phyloP scores from a whole-genome alignment of 2,113 vertebrate genomes.

The Pangasianodon hypophthalmus region DNA sequence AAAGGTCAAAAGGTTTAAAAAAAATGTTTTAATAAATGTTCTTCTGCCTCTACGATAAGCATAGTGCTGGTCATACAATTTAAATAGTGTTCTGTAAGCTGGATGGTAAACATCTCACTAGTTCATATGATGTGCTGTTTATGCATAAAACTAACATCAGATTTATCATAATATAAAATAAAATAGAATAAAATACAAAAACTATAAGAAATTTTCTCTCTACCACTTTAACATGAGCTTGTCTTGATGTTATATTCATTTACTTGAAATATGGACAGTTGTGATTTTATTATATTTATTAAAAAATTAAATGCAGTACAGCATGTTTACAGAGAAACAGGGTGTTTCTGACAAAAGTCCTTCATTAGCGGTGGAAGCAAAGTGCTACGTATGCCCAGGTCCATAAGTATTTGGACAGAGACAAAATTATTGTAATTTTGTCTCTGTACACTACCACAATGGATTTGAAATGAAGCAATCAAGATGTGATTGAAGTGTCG shows the following conservation, averaged over 20 bases:
- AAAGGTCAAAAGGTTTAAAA: background rate
- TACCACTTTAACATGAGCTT: background rate
- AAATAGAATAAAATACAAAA: background rate
- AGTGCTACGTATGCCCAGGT: background rate
- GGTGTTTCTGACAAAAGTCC: background rate
- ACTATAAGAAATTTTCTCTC: background rate
- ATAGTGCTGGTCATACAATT: slow-evolving; percentile 12
- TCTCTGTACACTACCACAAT: too few species aligned
- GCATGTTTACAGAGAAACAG: background rate
- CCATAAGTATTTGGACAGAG: too few species aligned
- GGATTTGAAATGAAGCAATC: too few species aligned
- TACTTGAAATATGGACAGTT: background rate
- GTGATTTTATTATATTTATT: background rate
- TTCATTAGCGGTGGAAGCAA: background rate
- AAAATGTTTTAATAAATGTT: background rate
- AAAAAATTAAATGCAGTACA: background rate
- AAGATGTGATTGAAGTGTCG: too few species aligned
- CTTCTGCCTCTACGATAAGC: background rate
- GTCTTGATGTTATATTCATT: background rate
- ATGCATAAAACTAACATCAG: background rate
- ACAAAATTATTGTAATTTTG: too few species aligned
- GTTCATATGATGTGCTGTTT: background rate
- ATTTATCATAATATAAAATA: background rate
- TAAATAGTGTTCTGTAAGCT: background rate
- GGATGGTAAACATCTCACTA: background rate